phyloP scores from a whole-genome alignment of 2,113 vertebrate species.

The Cichladusa arquata region DNA sequence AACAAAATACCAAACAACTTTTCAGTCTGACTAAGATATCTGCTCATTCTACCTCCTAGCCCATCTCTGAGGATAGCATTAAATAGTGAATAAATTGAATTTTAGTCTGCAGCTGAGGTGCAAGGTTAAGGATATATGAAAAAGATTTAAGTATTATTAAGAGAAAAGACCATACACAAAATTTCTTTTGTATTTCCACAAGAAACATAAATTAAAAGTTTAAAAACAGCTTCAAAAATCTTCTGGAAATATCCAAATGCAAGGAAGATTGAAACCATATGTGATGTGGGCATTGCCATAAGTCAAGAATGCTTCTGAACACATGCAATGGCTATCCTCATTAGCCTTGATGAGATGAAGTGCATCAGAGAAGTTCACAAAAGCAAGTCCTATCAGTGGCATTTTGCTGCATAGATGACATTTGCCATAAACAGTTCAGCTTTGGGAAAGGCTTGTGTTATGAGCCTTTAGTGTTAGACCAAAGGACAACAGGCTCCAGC shows the following conservation, averaged over 20 bases:
- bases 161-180: neutral
- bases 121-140: neutral
- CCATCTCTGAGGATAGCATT: neutral
- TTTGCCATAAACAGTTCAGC: neutral
- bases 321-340: neutral
- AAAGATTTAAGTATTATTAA: neutral
- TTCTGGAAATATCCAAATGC: neutral
- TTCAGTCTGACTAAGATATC: neutral
- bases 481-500: neutral
- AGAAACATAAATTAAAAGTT: neutral
- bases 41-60: neutral
- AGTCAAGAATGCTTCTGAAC: neutral
- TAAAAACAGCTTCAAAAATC: neutral
- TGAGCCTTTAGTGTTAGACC: neutral
- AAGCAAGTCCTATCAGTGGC: neutral
- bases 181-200: neutral
- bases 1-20: neutral
- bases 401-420: neutral
- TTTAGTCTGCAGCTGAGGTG: neutral
- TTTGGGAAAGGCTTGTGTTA: neutral
- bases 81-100: neutral
- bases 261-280: neutral
- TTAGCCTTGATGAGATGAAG: neutral
- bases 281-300: neutral
- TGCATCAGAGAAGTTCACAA: rapidly evolving